Base-by-base conservation (phyloP, 1,140 invertebrate species). In the Drusus annulatus region DNA sequence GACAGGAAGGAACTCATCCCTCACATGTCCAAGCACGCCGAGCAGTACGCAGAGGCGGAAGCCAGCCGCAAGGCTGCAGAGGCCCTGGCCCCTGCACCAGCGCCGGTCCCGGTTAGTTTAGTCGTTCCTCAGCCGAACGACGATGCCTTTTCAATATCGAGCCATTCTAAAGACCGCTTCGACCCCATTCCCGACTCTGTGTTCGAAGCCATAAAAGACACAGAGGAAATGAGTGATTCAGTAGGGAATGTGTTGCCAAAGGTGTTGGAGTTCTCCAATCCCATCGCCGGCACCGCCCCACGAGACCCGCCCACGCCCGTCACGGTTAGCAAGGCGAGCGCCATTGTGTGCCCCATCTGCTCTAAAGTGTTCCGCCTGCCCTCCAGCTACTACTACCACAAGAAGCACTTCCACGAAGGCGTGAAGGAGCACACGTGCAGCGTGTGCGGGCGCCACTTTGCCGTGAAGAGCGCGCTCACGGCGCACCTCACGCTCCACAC, bases 401-500 rank as follows among this genome's bases (percentile, higher is more conserved):
- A 81, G 78, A 84, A 84, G 73, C 80, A 84, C 54, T 84, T 80
- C 56, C 83, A 84, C 62, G 83, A 80, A 6, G 83, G 83, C 19
- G 80, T 84, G 19, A 84, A 84, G 58, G 80, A 84, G 13, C 80
- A 84, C 78, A 62, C 28, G 1, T 84, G 83, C 54, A 63, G 69
- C 21, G 75, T 81, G 21, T 84, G 83, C 51, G 83, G 83, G 7
- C 56, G 80, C 13, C 78, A 78, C 60, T 84, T 84, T 68, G 78
- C 80, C 1, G 75, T 84, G 16, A 81, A 81, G 54, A 84, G 83
- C 51, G 87, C 87, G 0, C 86, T 86, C 10, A 89, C 88, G 51
- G 84, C 85, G 0, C 88, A 89, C 84, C 80, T 84, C 5, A 71
- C 82, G 19, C 65, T 90, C 16, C 92, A 93, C 81, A 89, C 89